Percentiles rank a stretch among this genome's conserved stretches.
These are phyloP conservation scores for Itoplectis maculator DNA, from an alignment of 2,888 invertebrate genomes.

Conservation along the genomic window DNA sequence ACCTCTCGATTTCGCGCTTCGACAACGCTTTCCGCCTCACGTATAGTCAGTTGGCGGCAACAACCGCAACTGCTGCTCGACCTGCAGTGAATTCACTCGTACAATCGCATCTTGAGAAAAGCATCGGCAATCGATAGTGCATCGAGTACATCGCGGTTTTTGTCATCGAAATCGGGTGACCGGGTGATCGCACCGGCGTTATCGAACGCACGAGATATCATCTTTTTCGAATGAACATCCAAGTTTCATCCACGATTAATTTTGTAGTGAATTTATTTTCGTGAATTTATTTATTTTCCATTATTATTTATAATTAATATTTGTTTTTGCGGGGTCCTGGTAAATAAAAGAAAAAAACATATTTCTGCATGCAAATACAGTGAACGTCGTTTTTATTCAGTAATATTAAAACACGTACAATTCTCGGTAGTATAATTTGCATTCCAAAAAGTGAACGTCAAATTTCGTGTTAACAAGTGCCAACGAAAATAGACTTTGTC, in stretches of 20 bases:
- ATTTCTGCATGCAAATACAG: not conserved
- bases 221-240: constrained; percentile 1
- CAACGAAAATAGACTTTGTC: not conserved
- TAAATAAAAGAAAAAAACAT: not conserved
- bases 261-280: not conserved
- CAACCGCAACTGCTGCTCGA: not conserved
- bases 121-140: constrained; percentile 19
- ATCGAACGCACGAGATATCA: constrained; percentile 6
- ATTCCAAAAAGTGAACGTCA: not conserved
- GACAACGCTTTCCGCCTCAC: constrained; percentile 19
- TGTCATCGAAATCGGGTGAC: not conserved
- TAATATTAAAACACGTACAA: not conserved
- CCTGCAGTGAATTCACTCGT: not conserved
- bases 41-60: constrained; percentile 11
- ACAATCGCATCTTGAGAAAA: constrained; percentile 1
- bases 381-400: not conserved
- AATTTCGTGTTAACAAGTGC: not conserved
- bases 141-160: constrained; percentile 23
- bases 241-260: not conserved
- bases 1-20: constrained; percentile 39
- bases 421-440: not conserved
- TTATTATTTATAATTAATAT: not conserved
- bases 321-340: not conserved
- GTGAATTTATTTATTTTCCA: not conserved
- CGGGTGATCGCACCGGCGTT: constrained; percentile 19